A percentile compares a stretch with the other conserved stretches of the same genome.
Conservation (phyloP, 2,797 vertebrate genomes). For the Pristis pectinata region DNA sequence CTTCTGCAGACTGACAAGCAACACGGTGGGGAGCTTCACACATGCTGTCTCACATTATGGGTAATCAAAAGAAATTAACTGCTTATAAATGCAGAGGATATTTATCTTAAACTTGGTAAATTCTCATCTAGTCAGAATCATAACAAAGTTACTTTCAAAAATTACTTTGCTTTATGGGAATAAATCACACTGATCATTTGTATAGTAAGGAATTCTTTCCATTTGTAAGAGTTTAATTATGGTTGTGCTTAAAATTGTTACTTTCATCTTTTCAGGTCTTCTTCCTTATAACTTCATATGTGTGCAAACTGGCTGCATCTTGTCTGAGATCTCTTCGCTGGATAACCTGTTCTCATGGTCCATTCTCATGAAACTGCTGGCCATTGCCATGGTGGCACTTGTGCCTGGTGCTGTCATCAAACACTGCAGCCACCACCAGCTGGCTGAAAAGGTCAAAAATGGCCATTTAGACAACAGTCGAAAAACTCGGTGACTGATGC, state of each 20-base stretch:
- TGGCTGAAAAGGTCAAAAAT: slow-evolving; percentile 50
- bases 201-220: too few species aligned
- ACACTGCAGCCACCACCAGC: slow-evolving; percentile 62
- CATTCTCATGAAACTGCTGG: slow-evolving; percentile 75
- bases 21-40: too few species aligned
- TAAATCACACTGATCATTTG: too few species aligned
- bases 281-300: slow-evolving; percentile 97
- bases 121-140: too few species aligned
- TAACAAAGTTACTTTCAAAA: too few species aligned
- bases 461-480: slow-evolving; percentile 52
- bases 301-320: slow-evolving; percentile 86
- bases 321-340: slow-evolving; percentile 82
- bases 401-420: slow-evolving; percentile 82
- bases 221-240: not conserved
- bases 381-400: slow-evolving; percentile 75
- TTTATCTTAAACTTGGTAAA: too few species aligned
- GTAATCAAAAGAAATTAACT: too few species aligned
- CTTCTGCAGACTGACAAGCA: not conserved
- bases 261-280: slow-evolving; percentile 65
- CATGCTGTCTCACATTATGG: not conserved
- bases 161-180: too few species aligned
- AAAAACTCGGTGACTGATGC: slow-evolving; percentile 63
- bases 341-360: slow-evolving; percentile 86
- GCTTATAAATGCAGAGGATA: too few species aligned
- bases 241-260: not conserved